Evolutionary conservation across 2,113 vertebrate genomes (phyloP).

Genomic region (Pterocles gutturalis): DNA sequence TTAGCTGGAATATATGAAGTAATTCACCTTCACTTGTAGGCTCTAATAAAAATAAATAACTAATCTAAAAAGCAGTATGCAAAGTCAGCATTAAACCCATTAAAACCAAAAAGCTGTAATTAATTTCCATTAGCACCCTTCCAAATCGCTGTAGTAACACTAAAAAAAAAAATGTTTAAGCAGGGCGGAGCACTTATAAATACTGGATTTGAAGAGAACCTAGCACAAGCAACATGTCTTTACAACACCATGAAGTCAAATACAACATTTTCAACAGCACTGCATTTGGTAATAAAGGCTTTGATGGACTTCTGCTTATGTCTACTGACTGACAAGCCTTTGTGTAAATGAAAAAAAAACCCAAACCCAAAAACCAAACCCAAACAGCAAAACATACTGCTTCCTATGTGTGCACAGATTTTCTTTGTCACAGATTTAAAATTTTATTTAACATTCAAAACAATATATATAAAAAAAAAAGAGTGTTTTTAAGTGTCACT

Average conservation of each 20-base stretch:
- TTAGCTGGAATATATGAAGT: conserved; percentile 8
- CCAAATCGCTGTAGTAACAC: neutral
- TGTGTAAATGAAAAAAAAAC: neutral
- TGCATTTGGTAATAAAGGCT: neutral
- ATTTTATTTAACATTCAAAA: neutral
- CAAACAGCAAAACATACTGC: neutral
- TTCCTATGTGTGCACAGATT: neutral
- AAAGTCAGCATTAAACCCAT: neutral
- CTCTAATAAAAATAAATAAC: neutral
- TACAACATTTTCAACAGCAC: neutral
- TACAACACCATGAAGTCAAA: neutral
- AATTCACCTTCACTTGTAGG: neutral
- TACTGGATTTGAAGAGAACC: neutral
- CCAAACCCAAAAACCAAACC: neutral
- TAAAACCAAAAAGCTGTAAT: neutral
- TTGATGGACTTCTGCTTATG: neutral
- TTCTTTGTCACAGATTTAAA: neutral
- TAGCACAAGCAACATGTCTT: neutral
- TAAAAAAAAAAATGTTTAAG: neutral
- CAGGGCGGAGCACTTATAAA: neutral
- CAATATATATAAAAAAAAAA: neutral
- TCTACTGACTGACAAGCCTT: neutral
- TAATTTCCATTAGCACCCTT: neutral
- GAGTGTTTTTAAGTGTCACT: neutral
- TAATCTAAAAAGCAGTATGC: neutral